Conservation (phyloP, 2,797 vertebrate species). For the Apogon hyalosoma region DNA sequence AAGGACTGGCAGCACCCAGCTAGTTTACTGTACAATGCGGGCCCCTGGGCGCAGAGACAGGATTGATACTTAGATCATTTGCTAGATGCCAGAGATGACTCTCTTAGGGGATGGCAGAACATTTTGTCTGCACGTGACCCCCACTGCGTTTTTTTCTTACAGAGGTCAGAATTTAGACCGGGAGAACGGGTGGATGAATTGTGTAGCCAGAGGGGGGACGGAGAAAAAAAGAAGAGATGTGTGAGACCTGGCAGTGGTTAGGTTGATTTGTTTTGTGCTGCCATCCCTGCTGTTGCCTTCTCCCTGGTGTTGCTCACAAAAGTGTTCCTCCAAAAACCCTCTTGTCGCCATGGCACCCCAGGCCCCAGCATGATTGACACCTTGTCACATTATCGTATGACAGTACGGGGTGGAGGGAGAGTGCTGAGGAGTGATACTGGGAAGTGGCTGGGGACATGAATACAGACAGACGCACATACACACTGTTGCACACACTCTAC, state of each 20-base stretch:
- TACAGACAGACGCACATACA: conserved; percentile 16
- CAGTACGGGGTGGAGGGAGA: conserved; percentile 70
- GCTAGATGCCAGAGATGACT: conserved; percentile 61
- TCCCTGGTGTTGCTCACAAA: conserved; percentile 80
- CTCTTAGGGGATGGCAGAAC: conserved; percentile 57
- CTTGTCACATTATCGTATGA: conserved; percentile 85
- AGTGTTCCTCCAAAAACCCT: conserved; percentile 74
- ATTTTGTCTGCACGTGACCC: conserved; percentile 65
- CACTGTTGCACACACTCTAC: conserved; percentile 1
- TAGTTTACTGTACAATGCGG: conserved; percentile 46
- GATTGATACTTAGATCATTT: conserved; percentile 68
- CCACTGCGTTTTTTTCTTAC: conserved; percentile 45
- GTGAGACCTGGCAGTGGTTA: conserved; percentile 59
- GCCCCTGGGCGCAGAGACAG: conserved; percentile 50
- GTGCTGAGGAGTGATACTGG: conserved; percentile 76
- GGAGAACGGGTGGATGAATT: conserved; percentile 32
- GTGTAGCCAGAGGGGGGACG: conserved; percentile 53
- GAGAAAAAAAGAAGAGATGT: conserved; percentile 31
- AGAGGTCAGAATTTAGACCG: conserved; percentile 59
- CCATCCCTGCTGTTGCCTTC: conserved; percentile 77
- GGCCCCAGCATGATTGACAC: conserved; percentile 83
- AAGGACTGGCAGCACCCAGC: conserved; percentile 77
- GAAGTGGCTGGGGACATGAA: conserved; percentile 80
- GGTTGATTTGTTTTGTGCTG: conserved; percentile 51
- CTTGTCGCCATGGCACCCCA: conserved; percentile 73